Evolutionary conservation across 1,140 invertebrate genomes (phyloP), one percentile per base, ranked within the genome.

Genomic region (Calliphora vicina): DNA sequence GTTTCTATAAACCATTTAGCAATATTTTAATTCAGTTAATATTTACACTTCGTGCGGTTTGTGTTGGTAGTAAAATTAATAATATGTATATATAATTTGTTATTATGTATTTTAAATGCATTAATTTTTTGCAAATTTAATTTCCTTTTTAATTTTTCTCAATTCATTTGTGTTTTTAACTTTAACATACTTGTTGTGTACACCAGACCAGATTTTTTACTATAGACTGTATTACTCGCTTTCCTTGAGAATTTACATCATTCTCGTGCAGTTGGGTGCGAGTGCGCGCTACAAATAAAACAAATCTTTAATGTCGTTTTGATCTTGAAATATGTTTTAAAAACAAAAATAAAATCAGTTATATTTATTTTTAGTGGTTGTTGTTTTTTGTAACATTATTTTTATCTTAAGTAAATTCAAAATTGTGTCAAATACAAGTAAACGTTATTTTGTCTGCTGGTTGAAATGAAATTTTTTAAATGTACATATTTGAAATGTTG

Each of bases 191-290:
- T 67, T 67, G 61, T 67, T 67, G n/a, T n/a, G n/a, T n/a, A 67
- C 20, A 67, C n/a, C 23, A 67, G 23, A n/a, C 50, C 50, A 57
- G n/a, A 57, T 57, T 17, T 57, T 57, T n/a, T n/a, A n/a, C n/a
- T 17, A 5, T 17, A 61, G n/a, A 61, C 23, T 67, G 74, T 78
- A 43, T 78, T 78, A 78, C 74, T 78, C 10, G 35, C 25, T 78
- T 23, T 43, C 35, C 74, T 78, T 78, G 74, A 45, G 42, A 78
- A 45, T 43, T 78, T 78, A 78, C 74, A 78, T 78, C 74, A 78
- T 42, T 43, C 23, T 67, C 29, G 29, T 42, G 35, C 35, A 78
- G n/a, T 43, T 5, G 10, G 3, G 13, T 45, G 10, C 20, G 73
- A 25, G 26, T 76, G 29, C n/a, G 35, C 5, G 3, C 6, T 35